Evolutionary conservation across 2,797 vertebrate species (phyloP), one percentile per base, ranked within the genome.

Genomic region (Muscicapa comitata): DNA sequence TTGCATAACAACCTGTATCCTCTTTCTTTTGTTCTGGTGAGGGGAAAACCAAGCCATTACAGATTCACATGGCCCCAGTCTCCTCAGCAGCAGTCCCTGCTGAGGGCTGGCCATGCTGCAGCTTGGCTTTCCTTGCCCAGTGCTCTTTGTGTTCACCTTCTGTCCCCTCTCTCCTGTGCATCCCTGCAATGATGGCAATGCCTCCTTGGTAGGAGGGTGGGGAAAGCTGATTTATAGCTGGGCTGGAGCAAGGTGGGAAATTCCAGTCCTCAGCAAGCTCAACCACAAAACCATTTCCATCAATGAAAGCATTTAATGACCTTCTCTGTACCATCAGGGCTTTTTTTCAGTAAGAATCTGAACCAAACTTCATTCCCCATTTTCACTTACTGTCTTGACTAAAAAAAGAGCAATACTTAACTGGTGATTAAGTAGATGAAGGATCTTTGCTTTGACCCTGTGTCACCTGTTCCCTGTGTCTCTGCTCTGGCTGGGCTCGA

Each of bases 121-220:
- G 13, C 70, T 51, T 45, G 73, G 62, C 37, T 88, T 33, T 33
- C 40, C 70, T 62, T 62, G 48, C 37, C n/a, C 37, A 2, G 1
- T 0, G 42, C 28, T 37, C 14, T 45, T 57, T 9, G 40, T 1
- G 0, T 9, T 53, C 66, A 8, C 25, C 4, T 17, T 29, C 21
- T 15, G 0, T 16, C 48, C 31, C 43, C 33, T 25, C 11, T 7
- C 6, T 2, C 31, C 74, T 13, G 19, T 1, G 1, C 1, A 0
- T 68, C 42, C 33, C 57, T 35, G 57, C 37, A 17, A 7, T 3
- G 33, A 8, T 35, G 35, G 55, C 55, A 53, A 9, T 3, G 19
- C 37, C 59, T 31, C 51, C 35, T 28, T 0, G 0, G 53, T 25
- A 45, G 50, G 28, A 66, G 40, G 51, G 45, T 2, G 28, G 33